Evolutionary conservation across 1,140 invertebrate species (phyloP).

Genomic region (Drosophila rufa): DNA sequence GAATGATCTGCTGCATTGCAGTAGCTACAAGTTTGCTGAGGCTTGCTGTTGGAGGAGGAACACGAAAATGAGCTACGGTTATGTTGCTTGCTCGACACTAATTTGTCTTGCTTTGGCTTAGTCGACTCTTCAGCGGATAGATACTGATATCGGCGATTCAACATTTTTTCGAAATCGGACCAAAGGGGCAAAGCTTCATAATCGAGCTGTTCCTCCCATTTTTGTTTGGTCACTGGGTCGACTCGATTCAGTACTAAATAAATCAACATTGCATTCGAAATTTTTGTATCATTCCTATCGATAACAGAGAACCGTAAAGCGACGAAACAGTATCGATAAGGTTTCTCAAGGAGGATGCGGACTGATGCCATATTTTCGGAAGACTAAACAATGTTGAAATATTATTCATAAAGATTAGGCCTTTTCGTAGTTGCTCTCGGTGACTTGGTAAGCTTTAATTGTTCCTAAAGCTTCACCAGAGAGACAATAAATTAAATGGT

Average conservation of each 20-base stretch:
- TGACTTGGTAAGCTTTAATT: too few species aligned
- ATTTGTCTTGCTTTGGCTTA: neutral
- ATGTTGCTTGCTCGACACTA: neutral
- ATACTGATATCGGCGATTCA: too few species aligned
- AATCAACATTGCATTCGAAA: neutral
- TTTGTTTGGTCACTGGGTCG: neutral
- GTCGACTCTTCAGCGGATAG: neutral
- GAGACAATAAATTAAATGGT: too few species aligned
- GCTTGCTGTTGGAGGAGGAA: too few species aligned
- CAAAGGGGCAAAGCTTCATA: neutral
- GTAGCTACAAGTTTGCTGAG: too few species aligned
- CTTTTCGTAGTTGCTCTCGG: too few species aligned
- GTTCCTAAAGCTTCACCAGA: too few species aligned
- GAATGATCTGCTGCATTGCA: too few species aligned
- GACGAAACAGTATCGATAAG: too few species aligned
- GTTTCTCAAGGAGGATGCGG: too few species aligned
- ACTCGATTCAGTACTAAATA: neutral
- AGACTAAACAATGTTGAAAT: conserved; percentile 3
- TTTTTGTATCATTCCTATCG: neutral
- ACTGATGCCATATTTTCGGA: neutral
- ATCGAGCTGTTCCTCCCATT: neutral
- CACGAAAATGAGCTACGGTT: too few species aligned
- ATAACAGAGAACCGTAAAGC: too few species aligned
- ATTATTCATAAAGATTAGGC: neutral
- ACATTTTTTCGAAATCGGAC: neutral